Conservation (phyloP, 2,797 vertebrate species). For the Xenopus petersii region DNA sequence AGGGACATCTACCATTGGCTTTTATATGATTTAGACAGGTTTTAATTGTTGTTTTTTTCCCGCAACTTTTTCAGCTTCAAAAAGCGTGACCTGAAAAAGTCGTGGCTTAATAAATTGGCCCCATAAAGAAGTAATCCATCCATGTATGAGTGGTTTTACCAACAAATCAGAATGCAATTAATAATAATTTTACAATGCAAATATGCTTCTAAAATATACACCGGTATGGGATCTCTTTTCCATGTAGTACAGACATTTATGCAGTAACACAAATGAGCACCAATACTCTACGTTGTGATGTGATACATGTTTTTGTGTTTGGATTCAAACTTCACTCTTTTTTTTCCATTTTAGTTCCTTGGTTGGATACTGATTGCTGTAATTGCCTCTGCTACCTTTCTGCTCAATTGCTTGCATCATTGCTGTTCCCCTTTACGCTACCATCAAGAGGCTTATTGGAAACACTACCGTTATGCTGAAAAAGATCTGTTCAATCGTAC, state of each 20-base stretch:
- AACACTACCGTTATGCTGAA: constrained; percentile 74
- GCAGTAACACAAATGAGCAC: constrained; percentile 60
- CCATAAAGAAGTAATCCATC: too few relatives aligned
- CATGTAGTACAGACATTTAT: constrained; percentile 78
- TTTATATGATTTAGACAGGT: too few relatives aligned
- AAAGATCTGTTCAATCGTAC: constrained; percentile 77
- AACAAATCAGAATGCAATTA: too few relatives aligned
- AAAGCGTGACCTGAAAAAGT: too few relatives aligned
- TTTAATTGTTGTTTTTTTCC: too few relatives aligned
- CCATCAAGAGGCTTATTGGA: constrained; percentile 88
- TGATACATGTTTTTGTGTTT: constrained; percentile 66
- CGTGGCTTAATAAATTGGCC: too few relatives aligned
- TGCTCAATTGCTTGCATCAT: constrained; percentile 81
- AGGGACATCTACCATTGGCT: too few relatives aligned
- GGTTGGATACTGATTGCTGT: constrained; percentile 84
- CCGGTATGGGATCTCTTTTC: constrained; percentile 64
- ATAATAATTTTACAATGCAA: too few relatives aligned
- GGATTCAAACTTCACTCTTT: constrained; percentile 60
- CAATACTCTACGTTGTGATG: constrained; percentile 69
- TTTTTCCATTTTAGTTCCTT: constrained; percentile 68
- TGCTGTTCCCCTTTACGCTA: constrained; percentile 84
- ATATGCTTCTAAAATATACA: too few relatives aligned
- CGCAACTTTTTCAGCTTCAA: too few relatives aligned
- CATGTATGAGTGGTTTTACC: too few relatives aligned
- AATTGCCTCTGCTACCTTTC: constrained; percentile 71